Conservation (phyloP, 2,888 invertebrate genomes). For the Brachypalpus laphriformis region DNA sequence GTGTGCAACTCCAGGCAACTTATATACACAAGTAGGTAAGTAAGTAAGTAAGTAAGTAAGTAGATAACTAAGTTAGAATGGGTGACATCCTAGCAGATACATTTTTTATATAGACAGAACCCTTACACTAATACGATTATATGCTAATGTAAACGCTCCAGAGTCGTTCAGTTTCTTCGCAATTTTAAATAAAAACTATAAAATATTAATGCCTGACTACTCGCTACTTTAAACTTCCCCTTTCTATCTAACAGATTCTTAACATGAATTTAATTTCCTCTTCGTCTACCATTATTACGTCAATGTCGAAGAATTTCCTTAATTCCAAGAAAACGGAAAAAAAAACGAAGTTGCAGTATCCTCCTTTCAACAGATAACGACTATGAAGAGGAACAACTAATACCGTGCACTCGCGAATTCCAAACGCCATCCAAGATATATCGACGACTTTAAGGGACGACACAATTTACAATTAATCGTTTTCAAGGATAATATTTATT, state of each 20-base stretch:
- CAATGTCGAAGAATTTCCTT: neutral
- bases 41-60: too few relatives aligned
- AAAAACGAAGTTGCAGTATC: conserved; percentile 3
- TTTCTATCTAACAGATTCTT: neutral
- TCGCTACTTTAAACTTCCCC: neutral
- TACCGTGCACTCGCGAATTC: conserved; percentile 31
- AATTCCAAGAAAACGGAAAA: conserved; percentile 1
- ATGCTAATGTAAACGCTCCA: too few relatives aligned
- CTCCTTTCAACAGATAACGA: conserved; percentile 8
- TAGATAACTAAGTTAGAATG: too few relatives aligned
- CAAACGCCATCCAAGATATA: conserved; percentile 36
- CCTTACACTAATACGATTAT: too few relatives aligned
- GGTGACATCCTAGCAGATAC: too few relatives aligned
- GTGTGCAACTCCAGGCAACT: too few relatives aligned
- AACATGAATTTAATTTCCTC: conserved; percentile 13
- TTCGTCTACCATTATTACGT: neutral
- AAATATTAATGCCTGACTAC: neutral
- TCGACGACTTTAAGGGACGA: conserved; percentile 29
- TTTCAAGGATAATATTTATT: conserved; percentile 71
- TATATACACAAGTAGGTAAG: too few relatives aligned
- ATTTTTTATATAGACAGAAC: too few relatives aligned
- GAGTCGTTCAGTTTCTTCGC: too few relatives aligned
- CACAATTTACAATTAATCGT: conserved; percentile 67
- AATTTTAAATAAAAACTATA: neutral
- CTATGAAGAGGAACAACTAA: conserved; percentile 1